Evolutionary conservation across 1,140 invertebrate genomes (phyloP).

Genomic region (Steinernema khuongi): DNA sequence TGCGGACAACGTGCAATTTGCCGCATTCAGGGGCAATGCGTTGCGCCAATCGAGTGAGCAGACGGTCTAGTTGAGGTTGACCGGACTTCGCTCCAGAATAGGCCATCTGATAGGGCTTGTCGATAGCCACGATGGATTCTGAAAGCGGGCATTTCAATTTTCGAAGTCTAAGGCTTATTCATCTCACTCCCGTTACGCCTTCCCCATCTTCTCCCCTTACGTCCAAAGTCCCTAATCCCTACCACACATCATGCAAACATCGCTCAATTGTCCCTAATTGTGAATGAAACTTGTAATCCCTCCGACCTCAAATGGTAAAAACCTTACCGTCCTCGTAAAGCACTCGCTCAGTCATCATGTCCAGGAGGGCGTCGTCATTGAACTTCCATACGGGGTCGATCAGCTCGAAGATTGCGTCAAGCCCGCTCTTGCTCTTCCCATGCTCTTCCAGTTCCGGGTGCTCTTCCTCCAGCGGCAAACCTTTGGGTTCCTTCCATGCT

Average conservation of each 20-base stretch:
- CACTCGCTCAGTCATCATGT: slow-evolving; percentile 1
- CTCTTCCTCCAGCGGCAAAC: no score
- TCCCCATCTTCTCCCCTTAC: no score
- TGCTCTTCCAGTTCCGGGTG: neutral
- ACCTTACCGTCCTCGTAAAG: neutral
- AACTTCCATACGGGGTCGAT: neutral
- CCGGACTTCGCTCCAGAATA: neutral
- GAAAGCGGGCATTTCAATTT: neutral
- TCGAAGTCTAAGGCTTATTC: no score
- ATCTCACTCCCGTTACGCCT: no score
- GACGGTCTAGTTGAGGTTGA: neutral
- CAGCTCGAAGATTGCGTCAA: neutral
- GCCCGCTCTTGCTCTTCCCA: neutral
- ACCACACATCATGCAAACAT: no score
- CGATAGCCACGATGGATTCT: neutral
- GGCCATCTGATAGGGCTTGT: slow-evolving; percentile 8
- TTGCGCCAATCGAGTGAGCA: neutral
- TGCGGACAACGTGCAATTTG: neutral
- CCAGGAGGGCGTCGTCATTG: neutral
- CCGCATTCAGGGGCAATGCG: neutral
- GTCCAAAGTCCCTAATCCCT: no score
- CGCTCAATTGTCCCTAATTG: no score
- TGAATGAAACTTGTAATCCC: neutral
- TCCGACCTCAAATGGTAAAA: neutral
- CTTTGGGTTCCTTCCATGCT: neutral